Evolutionary conservation across 2,113 vertebrate genomes (phyloP).

Genomic region (Callithrix jacchus): DNA sequence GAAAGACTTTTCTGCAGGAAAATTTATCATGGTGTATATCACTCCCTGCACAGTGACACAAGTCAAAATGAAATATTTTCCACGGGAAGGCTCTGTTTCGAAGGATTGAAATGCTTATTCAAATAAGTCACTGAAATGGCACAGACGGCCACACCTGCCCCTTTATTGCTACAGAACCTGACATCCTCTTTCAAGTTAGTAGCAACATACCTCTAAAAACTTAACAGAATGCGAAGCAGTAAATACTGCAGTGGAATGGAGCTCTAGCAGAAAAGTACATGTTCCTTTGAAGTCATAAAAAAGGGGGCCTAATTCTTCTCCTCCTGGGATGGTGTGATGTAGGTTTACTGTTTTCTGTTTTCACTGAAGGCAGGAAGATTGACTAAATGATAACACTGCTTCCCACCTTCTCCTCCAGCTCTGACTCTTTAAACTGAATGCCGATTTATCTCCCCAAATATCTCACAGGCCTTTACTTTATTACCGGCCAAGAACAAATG

Average conservation of each 20-base stretch:
- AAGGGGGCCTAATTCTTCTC: background rate
- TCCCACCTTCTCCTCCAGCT: background rate
- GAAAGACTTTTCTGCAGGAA: background rate
- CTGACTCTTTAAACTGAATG: background rate
- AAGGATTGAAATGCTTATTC: background rate
- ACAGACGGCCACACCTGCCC: background rate
- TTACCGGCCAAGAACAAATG: background rate
- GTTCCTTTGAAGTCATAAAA: background rate
- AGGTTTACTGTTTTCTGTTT: background rate
- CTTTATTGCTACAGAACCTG: background rate
- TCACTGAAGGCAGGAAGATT: background rate
- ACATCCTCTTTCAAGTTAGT: background rate
- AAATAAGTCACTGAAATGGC: background rate
- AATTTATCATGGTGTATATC: background rate
- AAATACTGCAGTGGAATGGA: background rate
- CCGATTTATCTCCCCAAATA: background rate
- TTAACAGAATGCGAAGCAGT: background rate
- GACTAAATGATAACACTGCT: background rate
- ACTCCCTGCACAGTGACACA: background rate
- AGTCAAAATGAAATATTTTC: background rate
- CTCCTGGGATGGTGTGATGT: background rate
- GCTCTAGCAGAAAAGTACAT: background rate
- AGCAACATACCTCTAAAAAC: background rate
- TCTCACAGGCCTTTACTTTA: background rate
- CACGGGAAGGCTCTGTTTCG: background rate